A percentile compares a stretch with the other conserved stretches of the same genome.
phyloP scores from a whole-genome alignment of 2,113 vertebrate genomes.

The Passer domesticus region DNA sequence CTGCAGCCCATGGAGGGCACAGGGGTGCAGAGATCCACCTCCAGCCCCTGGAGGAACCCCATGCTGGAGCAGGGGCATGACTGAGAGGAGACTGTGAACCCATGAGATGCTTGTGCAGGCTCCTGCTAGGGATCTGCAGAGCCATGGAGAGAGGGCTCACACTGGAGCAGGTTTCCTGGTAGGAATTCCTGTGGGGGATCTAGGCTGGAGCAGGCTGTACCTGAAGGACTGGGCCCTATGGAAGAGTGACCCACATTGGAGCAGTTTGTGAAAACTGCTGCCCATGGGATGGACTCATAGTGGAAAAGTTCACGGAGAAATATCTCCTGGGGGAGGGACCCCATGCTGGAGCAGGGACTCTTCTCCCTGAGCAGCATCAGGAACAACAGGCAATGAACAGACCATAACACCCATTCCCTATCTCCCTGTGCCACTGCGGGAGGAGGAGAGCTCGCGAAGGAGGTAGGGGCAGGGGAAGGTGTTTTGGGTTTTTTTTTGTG shows the following conservation, averaged over 20 bases:
- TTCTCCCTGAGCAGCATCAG: neutral
- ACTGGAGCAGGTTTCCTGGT: neutral
- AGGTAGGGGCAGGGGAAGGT: neutral
- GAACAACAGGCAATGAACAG: fast-evolving
- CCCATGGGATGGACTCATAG: too few relatives aligned
- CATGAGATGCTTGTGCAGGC: neutral
- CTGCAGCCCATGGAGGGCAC: neutral
- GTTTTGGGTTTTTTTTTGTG: neutral
- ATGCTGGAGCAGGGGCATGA: neutral
- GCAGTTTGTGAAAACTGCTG: neutral
- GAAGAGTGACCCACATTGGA: neutral
- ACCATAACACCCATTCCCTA: neutral
- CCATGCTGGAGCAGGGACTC: neutral
- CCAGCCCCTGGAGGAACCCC: neutral
- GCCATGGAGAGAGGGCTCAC: neutral
- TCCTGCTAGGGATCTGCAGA: neutral
- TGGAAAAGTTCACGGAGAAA: neutral
- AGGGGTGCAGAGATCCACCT: neutral
- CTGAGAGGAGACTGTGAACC: neutral
- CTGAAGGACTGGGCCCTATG: neutral
- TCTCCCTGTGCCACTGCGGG: neutral
- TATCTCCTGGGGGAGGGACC: neutral
- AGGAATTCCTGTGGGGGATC: neutral
- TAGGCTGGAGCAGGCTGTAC: neutral
- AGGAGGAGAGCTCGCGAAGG: neutral